Base-by-base conservation (phyloP, 2,888 invertebrate species). In the Drosophila kuntzei region DNA sequence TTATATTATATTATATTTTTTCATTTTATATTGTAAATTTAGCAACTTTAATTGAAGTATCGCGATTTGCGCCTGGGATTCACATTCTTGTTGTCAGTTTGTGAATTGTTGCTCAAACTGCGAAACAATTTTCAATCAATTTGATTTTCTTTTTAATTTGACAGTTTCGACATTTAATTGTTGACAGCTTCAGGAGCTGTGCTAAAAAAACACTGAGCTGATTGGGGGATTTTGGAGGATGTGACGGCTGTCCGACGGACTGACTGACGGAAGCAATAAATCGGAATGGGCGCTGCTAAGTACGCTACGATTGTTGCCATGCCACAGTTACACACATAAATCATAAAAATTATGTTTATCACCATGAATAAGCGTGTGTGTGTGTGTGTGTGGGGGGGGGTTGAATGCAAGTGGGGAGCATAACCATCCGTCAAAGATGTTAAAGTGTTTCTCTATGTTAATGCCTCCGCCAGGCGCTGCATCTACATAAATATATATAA, bases 391-490 rank as follows among this genome's bases (percentile, higher is more conserved):
- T 32, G 27, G 11, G 34, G 34, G 36, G 41, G 32, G 36, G 50
- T 32, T 62, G 62, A 25, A 50, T 86, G 84, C 87, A 77, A 80
- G 78, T 60, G 72, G 66, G 36, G 54, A 59, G 58, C 79, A 76
- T 44, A 49, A 83, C 84, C 84, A 88, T 82, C 80, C 86, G 84
- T 82, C 82, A 82, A 74, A 83, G 71, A 67, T 77, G 78, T 62
- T 88, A 80, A 86, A 82, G 84, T 80, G 84, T 86, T 77, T 83
- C 84, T 80, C 78, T 71, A 88, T 82, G 82, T 87, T 86, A 82
- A 85, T 87, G 83, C 76, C 68, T 65, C 34, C 59, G 79, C 50
- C 79, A 65, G 72, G 50, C 67, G 43, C 36, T 54, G 29, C 59
- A 9, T 27, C 18, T 55, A 12, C 49, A 51, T 49, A 27, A 8